These are phyloP conservation scores for Cotesia chilonis DNA, from an alignment of 1,140 invertebrate species.

Conservation along the genomic window DNA sequence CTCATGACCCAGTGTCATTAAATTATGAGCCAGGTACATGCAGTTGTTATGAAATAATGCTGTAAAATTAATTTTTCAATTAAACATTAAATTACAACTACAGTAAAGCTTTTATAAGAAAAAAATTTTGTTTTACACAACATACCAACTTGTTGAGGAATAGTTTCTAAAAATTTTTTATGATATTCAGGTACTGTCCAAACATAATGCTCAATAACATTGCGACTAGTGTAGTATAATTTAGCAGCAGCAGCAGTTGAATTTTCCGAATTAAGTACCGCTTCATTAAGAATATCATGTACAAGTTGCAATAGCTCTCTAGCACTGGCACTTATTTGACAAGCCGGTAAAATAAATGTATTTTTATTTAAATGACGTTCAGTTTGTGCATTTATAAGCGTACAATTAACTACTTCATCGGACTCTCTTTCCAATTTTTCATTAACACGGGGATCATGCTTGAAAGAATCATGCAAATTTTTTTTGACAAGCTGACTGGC, in stretches of 20 bases:
- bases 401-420: constrained; percentile 44
- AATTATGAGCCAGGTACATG: constrained; percentile 83
- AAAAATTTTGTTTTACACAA: background rate
- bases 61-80: constrained; percentile 54
- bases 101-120: too few species aligned
- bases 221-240: constrained; percentile 75
- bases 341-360: constrained; percentile 68
- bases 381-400: constrained; percentile 37
- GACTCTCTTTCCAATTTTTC: too few species aligned
- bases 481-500: constrained; percentile 81
- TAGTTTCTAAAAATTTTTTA: constrained; percentile 78
- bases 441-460: constrained; percentile 54
- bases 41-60: constrained; percentile 95
- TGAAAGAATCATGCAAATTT: constrained; percentile 81
- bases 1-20: constrained; percentile 73
- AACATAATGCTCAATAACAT: constrained; percentile 83
- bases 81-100: constrained; percentile 28
- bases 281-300: constrained; percentile 77
- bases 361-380: constrained; percentile 51
- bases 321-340: constrained; percentile 70
- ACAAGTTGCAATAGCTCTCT: constrained; percentile 77
- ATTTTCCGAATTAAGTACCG: constrained; percentile 68
- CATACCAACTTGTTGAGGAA: constrained; percentile 86
- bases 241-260: constrained; percentile 72
- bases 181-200: constrained; percentile 81